A percentile compares a stretch with the other conserved stretches of the same genome.
phyloP scores from a whole-genome alignment of 92 coral and sea anemone genomes.

The Epizoanthus rinbou region DNA sequence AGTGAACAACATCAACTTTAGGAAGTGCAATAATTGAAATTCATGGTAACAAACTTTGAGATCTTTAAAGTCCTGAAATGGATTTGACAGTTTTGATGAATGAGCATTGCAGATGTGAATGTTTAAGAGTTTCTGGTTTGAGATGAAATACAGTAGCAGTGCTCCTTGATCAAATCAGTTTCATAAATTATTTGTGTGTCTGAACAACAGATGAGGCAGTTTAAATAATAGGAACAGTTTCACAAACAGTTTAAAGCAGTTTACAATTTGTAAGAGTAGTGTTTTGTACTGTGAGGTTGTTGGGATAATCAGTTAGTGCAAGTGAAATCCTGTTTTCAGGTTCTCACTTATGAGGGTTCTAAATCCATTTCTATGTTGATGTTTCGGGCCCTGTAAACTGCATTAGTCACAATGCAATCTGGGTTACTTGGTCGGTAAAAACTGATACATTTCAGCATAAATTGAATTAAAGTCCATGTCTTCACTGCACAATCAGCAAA shows the following conservation, averaged over 20 bases:
- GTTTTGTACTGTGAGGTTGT: neutral
- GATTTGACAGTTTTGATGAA: neutral
- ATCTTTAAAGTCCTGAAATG: neutral
- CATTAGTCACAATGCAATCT: too few relatives aligned
- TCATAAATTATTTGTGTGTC: neutral
- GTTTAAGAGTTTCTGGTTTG: neutral
- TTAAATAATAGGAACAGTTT: neutral
- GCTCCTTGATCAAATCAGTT: neutral
- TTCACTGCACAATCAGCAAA: too few relatives aligned
- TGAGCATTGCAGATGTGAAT: neutral
- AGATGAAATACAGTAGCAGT: neutral
- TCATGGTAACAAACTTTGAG: neutral
- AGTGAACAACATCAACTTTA: too few relatives aligned
- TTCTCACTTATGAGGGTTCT: too few relatives aligned
- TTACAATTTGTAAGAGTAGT: neutral
- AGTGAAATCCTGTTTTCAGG: too few relatives aligned
- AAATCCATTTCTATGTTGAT: too few relatives aligned
- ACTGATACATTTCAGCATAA: too few relatives aligned
- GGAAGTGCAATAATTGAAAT: too few relatives aligned
- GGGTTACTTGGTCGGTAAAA: too few relatives aligned
- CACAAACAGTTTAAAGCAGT: neutral
- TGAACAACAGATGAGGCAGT: neutral
- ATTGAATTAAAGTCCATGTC: too few relatives aligned
- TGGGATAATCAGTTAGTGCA: neutral
- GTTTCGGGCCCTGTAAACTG: too few relatives aligned